Evolutionary conservation across 2,888 invertebrate species (phyloP).

Genomic region (Sinodicranocentrus sp.): DNA sequence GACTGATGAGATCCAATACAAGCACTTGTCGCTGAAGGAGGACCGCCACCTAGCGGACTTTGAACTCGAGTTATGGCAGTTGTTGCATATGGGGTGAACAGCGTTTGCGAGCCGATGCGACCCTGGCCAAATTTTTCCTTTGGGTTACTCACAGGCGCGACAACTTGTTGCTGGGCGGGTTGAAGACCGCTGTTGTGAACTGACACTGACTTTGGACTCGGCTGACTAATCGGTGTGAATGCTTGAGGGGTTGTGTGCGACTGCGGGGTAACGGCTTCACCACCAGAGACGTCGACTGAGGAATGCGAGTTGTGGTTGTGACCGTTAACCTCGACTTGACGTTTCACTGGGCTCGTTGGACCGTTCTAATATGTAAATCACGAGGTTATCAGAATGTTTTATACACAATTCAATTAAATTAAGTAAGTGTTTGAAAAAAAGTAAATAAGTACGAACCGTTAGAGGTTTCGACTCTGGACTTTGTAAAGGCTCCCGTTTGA

Average conservation of each 20-base stretch:
- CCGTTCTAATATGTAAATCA: slow-evolving; percentile 69
- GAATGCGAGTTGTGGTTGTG: slow-evolving; percentile 47
- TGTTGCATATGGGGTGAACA: slow-evolving; percentile 76
- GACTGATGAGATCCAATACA: slow-evolving; percentile 50
- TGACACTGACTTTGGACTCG: slow-evolving; percentile 45
- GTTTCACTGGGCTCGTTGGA: slow-evolving; percentile 56
- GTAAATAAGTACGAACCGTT: slow-evolving; percentile 18
- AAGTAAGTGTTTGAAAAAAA: not conserved
- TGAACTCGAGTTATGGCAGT: slow-evolving; percentile 74
- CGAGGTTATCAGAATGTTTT: not conserved
- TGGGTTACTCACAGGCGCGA: slow-evolving; percentile 64
- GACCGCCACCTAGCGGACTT: slow-evolving; percentile 69
- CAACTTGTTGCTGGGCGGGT: slow-evolving; percentile 65
- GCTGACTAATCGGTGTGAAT: slow-evolving; percentile 54
- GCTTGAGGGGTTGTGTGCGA: slow-evolving; percentile 33
- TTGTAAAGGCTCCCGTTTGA: slow-evolving; percentile 46
- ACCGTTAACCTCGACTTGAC: slow-evolving; percentile 65
- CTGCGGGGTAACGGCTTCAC: not conserved
- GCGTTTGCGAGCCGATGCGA: slow-evolving; percentile 70
- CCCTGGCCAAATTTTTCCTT: slow-evolving; percentile 69
- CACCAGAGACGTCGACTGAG: not conserved
- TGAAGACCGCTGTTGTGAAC: slow-evolving; percentile 23
- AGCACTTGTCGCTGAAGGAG: slow-evolving; percentile 39
- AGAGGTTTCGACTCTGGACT: slow-evolving; percentile 27
- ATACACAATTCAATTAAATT: not conserved